Base-by-base conservation (phyloP, 2,888 invertebrate species). In the Drosophila paramelanica region DNA sequence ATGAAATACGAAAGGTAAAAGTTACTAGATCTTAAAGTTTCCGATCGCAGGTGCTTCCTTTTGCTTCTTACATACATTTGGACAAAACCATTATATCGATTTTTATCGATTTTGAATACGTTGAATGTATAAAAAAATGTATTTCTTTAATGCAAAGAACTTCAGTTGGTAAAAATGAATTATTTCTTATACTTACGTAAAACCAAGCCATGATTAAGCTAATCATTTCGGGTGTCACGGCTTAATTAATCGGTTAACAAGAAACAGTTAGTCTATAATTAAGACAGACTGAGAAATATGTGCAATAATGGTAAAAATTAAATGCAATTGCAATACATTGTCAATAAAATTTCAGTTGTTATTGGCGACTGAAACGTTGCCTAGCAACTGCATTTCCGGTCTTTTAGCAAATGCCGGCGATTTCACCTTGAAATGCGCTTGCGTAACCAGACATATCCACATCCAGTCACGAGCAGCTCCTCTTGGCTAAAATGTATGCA, bases 381-480 rank as follows among this genome's bases (percentile, higher is more conserved):
- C 20, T 13, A 38, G 45, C 52, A 56, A 51, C 23, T 69, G 65
- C 55, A 68, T 67, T 78, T 78, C 77, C 80, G 72, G 80, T 50
- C 52, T 68, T 57, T 52, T 41, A 36, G 42, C 38, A 27, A 70
- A 27, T 47, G 57, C 74, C 74, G 74, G 88, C 72, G 88, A 85
- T 81, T 81, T 81, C 81, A 81, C 81, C 81, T 81, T 81, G 81
- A 81, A 81, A 72, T 73, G 31, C 42, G 73, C 41, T 82, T 86
- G 71, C 78, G 73, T 73, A 83, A 83, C 59, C 59, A 41, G 45
- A 65, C 71, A 36, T 36, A 36, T 66, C 31, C 50, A 46, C 46
- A 45, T 64, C 51, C 39, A 73, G 56, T 14, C 36, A 25, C 6
- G 51, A 38, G 49, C 31, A 8, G 25, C 25, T 38, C 25, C 52